Evolutionary conservation across 2,888 invertebrate genomes (phyloP), one percentile per base, ranked within the genome.

Genomic region (Lycocerus yunnanus): DNA sequence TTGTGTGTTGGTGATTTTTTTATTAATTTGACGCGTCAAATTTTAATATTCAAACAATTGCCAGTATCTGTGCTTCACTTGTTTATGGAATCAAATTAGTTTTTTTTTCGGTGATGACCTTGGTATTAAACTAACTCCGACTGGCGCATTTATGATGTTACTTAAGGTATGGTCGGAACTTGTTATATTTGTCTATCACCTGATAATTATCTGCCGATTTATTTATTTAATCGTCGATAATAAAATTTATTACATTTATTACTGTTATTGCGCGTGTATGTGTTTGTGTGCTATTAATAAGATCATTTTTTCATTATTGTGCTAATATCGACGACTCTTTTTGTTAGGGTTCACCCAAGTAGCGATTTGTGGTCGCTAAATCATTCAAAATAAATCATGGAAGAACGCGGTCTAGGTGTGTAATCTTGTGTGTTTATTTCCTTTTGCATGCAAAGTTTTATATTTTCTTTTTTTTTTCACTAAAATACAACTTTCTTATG

Each of bases 391-490:
- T 81, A 82, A 81, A 81, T 83, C 81, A 84, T 85, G 85, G 84
- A 85, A 79, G 84, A 85, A 79, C 83, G 81, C 81, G 82, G 83
- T 79, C 81, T 84, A 84, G 85, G 85, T 85, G 84, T 85, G 85
- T 85, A 85, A 82, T 79, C 72, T 75, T 74, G 18, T 77, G 73
- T 76, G 73, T 73, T 68, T 73, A 59, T 18, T 71, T 60, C 69
- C 13, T 27, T 15, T 18, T 74, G 74, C 67, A 74, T 71, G 74
- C 24, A 16, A 16, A 16, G 18, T 75, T 15, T 72, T 66, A 13
- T 20, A 18, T 66, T 63, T 58, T 63, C 14, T 71, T 14, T 63
- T 20, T 67, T 71, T 21, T 74, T n/a, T n/a, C 61, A 61, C 68
- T 16, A 61, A n/a, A 18, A 15, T 6, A 60, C 16, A 59, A 8